Evolutionary conservation across 2,113 vertebrate genomes (phyloP).

Genomic region (Deroptyus accipitrinus): DNA sequence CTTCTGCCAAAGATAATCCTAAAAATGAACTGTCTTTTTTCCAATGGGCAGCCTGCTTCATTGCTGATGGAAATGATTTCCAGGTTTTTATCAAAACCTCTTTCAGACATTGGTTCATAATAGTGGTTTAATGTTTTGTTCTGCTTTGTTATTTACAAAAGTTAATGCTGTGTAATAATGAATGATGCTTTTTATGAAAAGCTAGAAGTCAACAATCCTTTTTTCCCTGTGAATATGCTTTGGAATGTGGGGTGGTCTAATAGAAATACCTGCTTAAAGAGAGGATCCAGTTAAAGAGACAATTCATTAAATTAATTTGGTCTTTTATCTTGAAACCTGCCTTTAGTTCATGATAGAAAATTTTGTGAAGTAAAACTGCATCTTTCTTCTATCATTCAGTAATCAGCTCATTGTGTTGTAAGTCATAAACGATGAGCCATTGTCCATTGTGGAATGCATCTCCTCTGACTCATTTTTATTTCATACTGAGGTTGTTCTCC

Average conservation of each 20-base stretch:
- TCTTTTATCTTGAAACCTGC: conserved; percentile 26
- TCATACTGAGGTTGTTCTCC: conserved; percentile 53
- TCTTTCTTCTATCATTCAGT: conserved; percentile 73
- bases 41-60: conserved; percentile 57
- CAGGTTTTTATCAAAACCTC: conserved; percentile 68
- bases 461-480: conserved; percentile 35
- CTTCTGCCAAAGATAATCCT: conserved; percentile 51
- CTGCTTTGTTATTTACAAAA: conserved; percentile 31
- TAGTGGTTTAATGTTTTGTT: conserved; percentile 18
- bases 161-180: background rate
- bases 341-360: conserved; percentile 1
- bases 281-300: conserved; percentile 23
- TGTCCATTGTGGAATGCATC: conserved; percentile 53
- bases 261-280: conserved; percentile 14
- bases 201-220: background rate
- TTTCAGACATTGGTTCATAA: conserved; percentile 2
- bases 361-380: conserved; percentile 67
- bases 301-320: conserved; percentile 27
- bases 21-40: conserved; percentile 59
- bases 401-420: conserved; percentile 60
- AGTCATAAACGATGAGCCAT: conserved; percentile 55
- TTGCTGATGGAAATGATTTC: conserved; percentile 68
- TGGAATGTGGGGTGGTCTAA: conserved; percentile 39
- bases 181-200: conserved; percentile 40
- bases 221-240: conserved; percentile 42